Base-by-base conservation (phyloP, 35 echinoderm and acorn worm genomes). In the Holothuria glaberrima region DNA sequence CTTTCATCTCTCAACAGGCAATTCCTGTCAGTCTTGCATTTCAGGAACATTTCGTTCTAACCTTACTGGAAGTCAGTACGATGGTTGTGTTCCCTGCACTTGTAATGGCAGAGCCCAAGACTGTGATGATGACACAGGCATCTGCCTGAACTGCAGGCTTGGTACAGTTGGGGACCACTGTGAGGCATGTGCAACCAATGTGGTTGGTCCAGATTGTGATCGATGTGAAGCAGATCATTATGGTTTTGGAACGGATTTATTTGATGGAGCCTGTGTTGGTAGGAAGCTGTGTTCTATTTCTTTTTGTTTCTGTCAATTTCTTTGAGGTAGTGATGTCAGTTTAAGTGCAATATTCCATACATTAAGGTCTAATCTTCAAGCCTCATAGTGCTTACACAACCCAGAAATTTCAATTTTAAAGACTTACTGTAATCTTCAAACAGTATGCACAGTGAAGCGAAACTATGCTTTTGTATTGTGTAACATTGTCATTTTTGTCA, bases 211-310 rank as follows among this genome's bases (percentile, higher is more conserved):
- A 26, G 32, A 28, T 26, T 99, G 97, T 86, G 88, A 91, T 20
- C 28, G 31, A 12, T 99, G 97, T 86, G n/a, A 94, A 21, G 27
- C 88, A 1, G 86, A 95, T 58, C 86, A 95, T 70, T 99, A 99
- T 86, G 97, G 97, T 9, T 94, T 90, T 89, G 91, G 93, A 46
- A 95, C 97, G 5, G 89, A 95, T 3, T 69, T 99, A 19, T 99
- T 99, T 89, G 31, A 61, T 33, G 95, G 95, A 52, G 95, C 86
- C 16, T 99, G 97, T 80, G 62, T 71, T 91, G 90, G 97, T 99
- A 93, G 68, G 74, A 26, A 29, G 50, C 50, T 14, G 5, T 12
- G 50, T 54, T 54, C 12, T 54, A 0, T 54, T 54, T 54, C 12
- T 1, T 17, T 54, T 17, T 17, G 16, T 54, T 54, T 54, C 44